phyloP scores from a whole-genome alignment of 2,888 invertebrate genomes.

The Limnephilus rhombicus region DNA sequence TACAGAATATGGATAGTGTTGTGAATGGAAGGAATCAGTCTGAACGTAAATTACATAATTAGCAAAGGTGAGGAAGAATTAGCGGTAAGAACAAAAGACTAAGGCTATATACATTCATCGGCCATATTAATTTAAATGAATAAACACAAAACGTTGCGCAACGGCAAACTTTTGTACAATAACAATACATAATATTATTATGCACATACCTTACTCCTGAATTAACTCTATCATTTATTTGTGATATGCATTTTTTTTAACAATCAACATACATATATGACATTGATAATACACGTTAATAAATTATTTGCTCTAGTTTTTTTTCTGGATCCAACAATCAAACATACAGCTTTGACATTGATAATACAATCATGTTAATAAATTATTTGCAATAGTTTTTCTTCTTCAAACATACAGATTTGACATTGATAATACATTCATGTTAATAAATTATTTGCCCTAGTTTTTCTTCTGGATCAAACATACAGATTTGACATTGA shows the following conservation, averaged over 20 bases:
- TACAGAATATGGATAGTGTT: constrained; percentile 35
- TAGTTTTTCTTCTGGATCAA: too few species aligned
- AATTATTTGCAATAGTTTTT: background rate
- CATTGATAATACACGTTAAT: constrained; percentile 8
- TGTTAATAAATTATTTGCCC: too few species aligned
- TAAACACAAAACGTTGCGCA: constrained; percentile 36
- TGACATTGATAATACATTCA: too few species aligned
- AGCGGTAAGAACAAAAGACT: constrained; percentile 16
- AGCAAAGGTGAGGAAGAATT: background rate
- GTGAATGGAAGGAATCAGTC: constrained; percentile 63
- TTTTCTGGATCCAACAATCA: background rate
- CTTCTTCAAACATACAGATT: too few species aligned
- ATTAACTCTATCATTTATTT: constrained; percentile 38
- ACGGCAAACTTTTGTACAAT: constrained; percentile 42
- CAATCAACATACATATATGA: constrained; percentile 36
- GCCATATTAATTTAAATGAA: constrained; percentile 24
- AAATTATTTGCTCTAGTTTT: background rate
- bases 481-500: too few species aligned
- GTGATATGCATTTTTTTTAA: constrained; percentile 53
- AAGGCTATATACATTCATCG: constrained; percentile 23
- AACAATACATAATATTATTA: constrained; percentile 20
- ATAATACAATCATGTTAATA: constrained; percentile 18
- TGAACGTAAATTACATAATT: constrained; percentile 55
- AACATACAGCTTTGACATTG: constrained; percentile 31
- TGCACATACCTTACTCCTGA: constrained; percentile 35